These are phyloP conservation scores for Macrotis lagotis DNA, from an alignment of 2,113 vertebrate genomes.

Conservation along the genomic window DNA sequence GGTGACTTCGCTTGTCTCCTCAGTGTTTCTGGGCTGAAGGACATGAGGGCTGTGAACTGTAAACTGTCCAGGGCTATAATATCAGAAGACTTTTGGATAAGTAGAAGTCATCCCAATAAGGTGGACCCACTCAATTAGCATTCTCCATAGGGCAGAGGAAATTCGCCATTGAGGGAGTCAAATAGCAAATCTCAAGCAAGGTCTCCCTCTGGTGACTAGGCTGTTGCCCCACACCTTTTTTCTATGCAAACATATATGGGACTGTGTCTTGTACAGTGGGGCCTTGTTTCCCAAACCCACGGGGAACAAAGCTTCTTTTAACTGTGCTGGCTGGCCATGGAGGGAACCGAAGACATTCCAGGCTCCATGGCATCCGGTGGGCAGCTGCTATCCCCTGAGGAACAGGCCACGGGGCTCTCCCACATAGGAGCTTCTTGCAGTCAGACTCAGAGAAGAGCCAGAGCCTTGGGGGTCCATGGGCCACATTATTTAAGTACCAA, in stretches of 20 bases:
- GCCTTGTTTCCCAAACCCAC: background rate
- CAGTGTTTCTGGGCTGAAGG: background rate
- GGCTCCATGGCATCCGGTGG: background rate
- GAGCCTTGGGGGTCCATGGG: background rate
- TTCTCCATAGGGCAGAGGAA: background rate
- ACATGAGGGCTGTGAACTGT: too few relatives aligned
- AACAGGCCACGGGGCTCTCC: background rate
- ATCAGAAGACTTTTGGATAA: background rate
- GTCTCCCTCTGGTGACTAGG: background rate
- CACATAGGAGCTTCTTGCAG: background rate
- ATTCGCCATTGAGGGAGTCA: background rate
- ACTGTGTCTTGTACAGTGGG: background rate
- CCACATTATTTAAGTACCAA: background rate
- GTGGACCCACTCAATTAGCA: background rate
- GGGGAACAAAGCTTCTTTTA: slow-evolving; percentile 2
- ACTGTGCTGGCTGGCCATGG: background rate
- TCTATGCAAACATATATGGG: background rate
- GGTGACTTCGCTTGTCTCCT: background rate
- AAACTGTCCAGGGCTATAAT: too few relatives aligned
- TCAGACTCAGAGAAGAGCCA: background rate
- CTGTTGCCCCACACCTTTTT: background rate
- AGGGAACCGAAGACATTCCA: background rate
- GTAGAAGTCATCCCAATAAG: background rate
- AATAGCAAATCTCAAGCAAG: background rate
- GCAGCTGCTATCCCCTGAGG: background rate